Evolutionary conservation across 2,797 vertebrate genomes (phyloP).

Genomic region (Propithecus perrieri): DNA sequence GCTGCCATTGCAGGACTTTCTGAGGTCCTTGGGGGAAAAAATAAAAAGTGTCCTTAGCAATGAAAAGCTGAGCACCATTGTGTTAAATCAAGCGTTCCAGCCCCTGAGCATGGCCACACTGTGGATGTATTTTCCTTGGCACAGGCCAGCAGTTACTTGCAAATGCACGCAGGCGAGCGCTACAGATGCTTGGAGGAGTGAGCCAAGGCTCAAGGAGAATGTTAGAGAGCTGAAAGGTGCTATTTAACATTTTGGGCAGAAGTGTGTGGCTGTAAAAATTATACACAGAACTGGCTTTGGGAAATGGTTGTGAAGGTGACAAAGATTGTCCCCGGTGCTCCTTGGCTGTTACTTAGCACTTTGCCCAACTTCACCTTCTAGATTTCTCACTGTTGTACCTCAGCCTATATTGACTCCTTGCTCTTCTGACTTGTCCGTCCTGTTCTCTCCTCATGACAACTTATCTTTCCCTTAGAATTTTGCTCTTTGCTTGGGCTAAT

Average conservation of each 20-base stretch:
- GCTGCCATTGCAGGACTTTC: not conserved
- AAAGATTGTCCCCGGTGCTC: not conserved
- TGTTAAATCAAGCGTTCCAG: constrained; percentile 24
- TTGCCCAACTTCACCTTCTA: not conserved
- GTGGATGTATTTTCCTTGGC: constrained; percentile 60
- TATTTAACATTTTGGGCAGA: not conserved
- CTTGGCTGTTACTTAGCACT: not conserved
- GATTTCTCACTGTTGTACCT: not conserved
- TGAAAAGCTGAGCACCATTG: not conserved
- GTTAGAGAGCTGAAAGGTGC: not conserved
- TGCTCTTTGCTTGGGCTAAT: not conserved
- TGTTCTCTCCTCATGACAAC: not conserved
- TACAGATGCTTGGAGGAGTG: not conserved
- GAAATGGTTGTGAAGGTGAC: not conserved
- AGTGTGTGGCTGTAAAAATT: not conserved
- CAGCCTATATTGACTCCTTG: not conserved
- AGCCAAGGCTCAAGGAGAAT: not conserved
- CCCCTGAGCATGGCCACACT: not conserved
- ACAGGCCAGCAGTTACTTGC: constrained; percentile 24
- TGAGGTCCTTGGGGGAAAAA: not conserved
- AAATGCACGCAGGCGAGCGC: constrained; percentile 11
- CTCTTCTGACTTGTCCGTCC: not conserved
- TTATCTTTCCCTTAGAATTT: not conserved
- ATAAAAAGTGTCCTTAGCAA: not conserved
- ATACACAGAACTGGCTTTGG: not conserved